Conservation (phyloP, 2,888 invertebrate genomes). For the Fragum sueziense region DNA sequence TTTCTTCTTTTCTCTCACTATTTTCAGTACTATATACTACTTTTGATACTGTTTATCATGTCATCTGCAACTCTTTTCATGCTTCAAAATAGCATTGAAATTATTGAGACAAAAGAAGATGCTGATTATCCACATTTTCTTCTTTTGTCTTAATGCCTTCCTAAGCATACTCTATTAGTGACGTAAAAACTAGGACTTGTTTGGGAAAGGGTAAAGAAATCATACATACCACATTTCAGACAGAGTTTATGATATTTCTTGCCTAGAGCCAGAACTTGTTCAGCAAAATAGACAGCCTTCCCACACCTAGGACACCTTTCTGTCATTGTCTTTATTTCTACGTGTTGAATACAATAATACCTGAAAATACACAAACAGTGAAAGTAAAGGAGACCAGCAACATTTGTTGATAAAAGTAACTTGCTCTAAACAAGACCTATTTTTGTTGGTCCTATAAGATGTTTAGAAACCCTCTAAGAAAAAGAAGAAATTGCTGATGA, state of each 20-base stretch:
- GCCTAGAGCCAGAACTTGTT: conserved; percentile 83
- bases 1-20: too few species aligned
- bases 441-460: too few species aligned
- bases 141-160: too few species aligned
- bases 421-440: neutral
- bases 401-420: neutral
- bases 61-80: too few species aligned
- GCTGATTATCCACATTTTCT: too few species aligned
- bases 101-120: too few species aligned
- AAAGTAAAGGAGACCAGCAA: neutral
- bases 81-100: too few species aligned
- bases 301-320: conserved; percentile 86
- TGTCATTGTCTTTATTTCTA: conserved; percentile 57
- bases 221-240: conserved; percentile 83
- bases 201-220: too few species aligned
- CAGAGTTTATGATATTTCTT: conserved; percentile 84
- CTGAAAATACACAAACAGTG: conserved; percentile 34
- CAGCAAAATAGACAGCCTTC: conserved; percentile 84
- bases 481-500: neutral
- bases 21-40: too few species aligned
- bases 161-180: too few species aligned
- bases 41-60: too few species aligned
- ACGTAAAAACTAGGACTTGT: too few species aligned
- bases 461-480: neutral
- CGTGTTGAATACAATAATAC: conserved; percentile 60